Conservation (phyloP, 2,888 invertebrate species). For the Drosophila infuscata region DNA sequence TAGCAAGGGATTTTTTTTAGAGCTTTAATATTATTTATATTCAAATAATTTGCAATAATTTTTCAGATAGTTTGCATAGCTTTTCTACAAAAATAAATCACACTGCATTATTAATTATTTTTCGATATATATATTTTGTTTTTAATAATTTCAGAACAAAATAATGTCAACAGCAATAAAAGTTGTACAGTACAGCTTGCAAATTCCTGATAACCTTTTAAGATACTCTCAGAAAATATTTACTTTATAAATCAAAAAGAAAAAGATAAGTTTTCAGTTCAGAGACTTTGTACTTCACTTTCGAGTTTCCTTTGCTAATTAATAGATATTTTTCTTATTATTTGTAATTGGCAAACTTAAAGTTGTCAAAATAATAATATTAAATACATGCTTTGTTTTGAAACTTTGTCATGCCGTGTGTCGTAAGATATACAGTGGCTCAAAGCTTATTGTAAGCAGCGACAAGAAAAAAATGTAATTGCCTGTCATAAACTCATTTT, state of each 20-base stretch:
- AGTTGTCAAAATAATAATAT: neutral
- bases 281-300: neutral
- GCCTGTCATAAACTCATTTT: no score
- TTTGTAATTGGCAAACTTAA: neutral
- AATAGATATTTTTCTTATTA: neutral
- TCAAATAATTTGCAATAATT: neutral
- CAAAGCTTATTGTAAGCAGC: no score
- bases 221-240: neutral
- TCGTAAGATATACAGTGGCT: no score
- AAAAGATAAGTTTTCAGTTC: rapidly evolving
- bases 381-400: neutral
- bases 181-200: neutral
- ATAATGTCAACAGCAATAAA: neutral
- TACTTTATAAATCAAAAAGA: neutral
- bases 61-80: neutral
- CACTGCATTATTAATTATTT: neutral
- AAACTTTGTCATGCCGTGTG: no score
- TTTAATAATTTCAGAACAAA: neutral
- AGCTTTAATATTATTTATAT: neutral
- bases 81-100: neutral
- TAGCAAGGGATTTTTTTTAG: neutral
- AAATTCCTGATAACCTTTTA: neutral
- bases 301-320: neutral
- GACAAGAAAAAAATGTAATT: no score
- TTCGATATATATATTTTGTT: neutral